Percentiles rank a stretch among this genome's conserved stretches.
Evolutionary conservation across 2,113 vertebrate species (phyloP).

Genomic region (Clarias magur): DNA sequence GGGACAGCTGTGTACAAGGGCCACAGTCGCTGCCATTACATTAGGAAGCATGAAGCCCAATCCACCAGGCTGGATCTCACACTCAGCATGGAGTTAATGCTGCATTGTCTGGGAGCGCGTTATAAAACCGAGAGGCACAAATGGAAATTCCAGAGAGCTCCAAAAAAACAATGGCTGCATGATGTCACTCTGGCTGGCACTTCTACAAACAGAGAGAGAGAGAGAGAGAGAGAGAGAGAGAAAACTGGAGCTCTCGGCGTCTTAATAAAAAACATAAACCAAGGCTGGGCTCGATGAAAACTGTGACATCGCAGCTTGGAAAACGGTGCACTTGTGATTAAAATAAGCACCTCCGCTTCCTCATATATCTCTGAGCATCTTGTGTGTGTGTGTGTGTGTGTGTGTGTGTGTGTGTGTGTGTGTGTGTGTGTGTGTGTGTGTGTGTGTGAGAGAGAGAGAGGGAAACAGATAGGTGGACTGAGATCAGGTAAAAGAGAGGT

Average conservation of each 20-base stretch:
- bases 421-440: neutral
- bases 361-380: neutral
- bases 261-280: conserved; percentile 46
- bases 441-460: neutral
- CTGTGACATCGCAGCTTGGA: conserved; percentile 36
- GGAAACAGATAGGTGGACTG: neutral
- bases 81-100: neutral
- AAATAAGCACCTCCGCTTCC: conserved; percentile 1
- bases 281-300: conserved; percentile 18
- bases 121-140: conserved; percentile 37
- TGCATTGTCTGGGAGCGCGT: conserved; percentile 22
- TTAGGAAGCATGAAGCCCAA: neutral
- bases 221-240: neutral
- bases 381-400: neutral
- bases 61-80: conserved; percentile 26
- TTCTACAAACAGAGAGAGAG: conserved; percentile 16
- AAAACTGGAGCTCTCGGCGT: conserved; percentile 17
- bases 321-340: neutral
- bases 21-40: neutral
- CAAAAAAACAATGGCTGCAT: conserved; percentile 39
- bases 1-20: neutral
- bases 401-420: neutral
- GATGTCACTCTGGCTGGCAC: conserved; percentile 44
- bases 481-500: conserved; percentile 4
- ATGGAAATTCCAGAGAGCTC: conserved; percentile 43